phyloP scores from a whole-genome alignment of 1,140 invertebrate genomes.

The Trypoxylus dichotomus region DNA sequence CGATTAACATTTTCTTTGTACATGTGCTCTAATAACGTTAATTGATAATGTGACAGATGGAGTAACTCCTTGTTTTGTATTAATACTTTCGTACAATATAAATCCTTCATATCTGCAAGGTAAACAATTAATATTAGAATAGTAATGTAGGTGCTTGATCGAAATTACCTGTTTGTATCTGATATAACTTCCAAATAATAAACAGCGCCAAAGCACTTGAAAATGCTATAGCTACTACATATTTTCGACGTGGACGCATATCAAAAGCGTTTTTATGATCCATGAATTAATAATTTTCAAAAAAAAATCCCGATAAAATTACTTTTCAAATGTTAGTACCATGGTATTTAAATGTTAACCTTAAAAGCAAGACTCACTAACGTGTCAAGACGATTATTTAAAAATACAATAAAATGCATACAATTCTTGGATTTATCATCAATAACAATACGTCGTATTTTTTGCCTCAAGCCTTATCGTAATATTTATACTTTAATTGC shows the following conservation, averaged over 20 bases:
- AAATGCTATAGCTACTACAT: neutral
- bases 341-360: neutral
- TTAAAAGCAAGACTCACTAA: neutral
- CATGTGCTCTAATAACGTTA: constrained; percentile 45
- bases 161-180: constrained; percentile 15
- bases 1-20: constrained; percentile 42
- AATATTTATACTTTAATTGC: too few species aligned
- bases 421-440: neutral
- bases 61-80: constrained; percentile 45
- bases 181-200: constrained; percentile 1
- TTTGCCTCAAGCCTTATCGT: too few species aligned
- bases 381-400: neutral
- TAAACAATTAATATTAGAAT: neutral
- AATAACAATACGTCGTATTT: too few species aligned
- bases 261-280: constrained; percentile 12
- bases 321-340: neutral
- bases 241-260: constrained; percentile 17
- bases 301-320: neutral
- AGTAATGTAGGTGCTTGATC: neutral
- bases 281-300: neutral
- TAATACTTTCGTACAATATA: neutral
- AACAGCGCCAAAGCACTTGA: constrained; percentile 7
- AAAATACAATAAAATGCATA: neutral
- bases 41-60: constrained; percentile 46
- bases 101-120: neutral